These are phyloP conservation scores for Ceratosolen fusciceps DNA, from an alignment of 1,140 invertebrate genomes.

Conservation along the genomic window DNA sequence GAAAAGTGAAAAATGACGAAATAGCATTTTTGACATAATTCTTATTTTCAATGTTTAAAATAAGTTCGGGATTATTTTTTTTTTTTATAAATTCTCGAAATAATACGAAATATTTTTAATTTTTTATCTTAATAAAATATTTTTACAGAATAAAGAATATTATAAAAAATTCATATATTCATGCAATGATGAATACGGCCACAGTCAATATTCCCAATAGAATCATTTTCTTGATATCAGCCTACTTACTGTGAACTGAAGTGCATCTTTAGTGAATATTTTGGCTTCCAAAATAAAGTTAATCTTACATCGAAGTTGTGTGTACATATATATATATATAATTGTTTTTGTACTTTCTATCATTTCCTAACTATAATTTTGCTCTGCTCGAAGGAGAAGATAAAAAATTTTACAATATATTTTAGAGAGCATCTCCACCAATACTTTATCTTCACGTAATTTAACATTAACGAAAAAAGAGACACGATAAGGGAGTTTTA, in stretches of 20 bases:
- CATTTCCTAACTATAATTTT: not conserved
- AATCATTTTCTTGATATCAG: not conserved
- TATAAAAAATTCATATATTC: no score
- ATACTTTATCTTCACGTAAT: not conserved
- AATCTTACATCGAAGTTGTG: not conserved
- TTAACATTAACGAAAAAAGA: slow-evolving; percentile 7
- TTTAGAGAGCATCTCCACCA: not conserved
- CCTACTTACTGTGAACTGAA: not conserved
- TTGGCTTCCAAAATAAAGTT: not conserved
- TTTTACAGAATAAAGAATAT: not conserved
- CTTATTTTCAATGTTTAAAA: no score
- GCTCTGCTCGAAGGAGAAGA: not conserved
- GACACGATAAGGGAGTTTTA: no score
- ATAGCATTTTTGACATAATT: no score
- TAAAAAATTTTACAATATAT: slow-evolving; percentile 21
- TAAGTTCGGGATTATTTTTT: no score
- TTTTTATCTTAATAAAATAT: not conserved
- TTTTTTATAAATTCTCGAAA: no score
- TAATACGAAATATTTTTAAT: no score
- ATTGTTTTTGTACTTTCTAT: not conserved
- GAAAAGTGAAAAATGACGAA: no score
- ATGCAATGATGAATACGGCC: not conserved
- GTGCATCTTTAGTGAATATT: not conserved
- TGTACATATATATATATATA: no score
- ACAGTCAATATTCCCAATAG: not conserved